Conservation (phyloP, 1,140 invertebrate species). For the Aleiodes sp. region DNA sequence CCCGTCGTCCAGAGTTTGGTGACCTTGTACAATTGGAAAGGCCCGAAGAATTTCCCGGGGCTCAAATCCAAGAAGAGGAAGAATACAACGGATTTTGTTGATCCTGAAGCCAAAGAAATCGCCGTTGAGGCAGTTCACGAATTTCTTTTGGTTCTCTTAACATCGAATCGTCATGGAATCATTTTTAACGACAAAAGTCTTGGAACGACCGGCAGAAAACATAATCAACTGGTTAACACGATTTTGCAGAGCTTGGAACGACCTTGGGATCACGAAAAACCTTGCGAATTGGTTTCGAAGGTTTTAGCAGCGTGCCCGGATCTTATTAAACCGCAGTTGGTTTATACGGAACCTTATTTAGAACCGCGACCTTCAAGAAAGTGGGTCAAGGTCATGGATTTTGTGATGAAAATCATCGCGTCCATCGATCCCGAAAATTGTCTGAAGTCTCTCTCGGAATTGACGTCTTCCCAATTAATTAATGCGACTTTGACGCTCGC, state of each 20-base stretch:
- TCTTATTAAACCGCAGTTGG: slow-evolving; percentile 73
- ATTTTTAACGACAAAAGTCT: slow-evolving; percentile 72
- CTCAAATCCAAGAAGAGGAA: slow-evolving; percentile 42
- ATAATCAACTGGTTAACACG: slow-evolving; percentile 73
- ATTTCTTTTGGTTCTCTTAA: slow-evolving; percentile 74
- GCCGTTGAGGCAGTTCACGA: slow-evolving; percentile 71
- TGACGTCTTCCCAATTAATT: slow-evolving; percentile 47
- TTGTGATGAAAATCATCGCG: slow-evolving; percentile 61
- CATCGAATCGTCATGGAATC: slow-evolving; percentile 76
- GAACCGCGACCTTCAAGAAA: slow-evolving; percentile 69
- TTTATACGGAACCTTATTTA: slow-evolving; percentile 68
- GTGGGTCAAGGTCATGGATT: slow-evolving; percentile 68
- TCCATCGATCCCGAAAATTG: slow-evolving; percentile 45
- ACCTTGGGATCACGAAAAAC: slow-evolving; percentile 73
- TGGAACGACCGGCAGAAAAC: slow-evolving; percentile 68
- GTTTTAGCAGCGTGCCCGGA: slow-evolving; percentile 78
- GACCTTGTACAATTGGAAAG: slow-evolving; percentile 80
- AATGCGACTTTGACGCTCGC: slow-evolving; percentile 47
- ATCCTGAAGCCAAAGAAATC: slow-evolving; percentile 63
- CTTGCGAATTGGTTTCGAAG: slow-evolving; percentile 72
- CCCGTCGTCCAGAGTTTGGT: slow-evolving; percentile 73
- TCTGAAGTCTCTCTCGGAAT: slow-evolving; percentile 43
- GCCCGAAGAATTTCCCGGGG: slow-evolving; percentile 67
- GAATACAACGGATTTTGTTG: slow-evolving; percentile 46
- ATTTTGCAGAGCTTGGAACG: slow-evolving; percentile 72